Conservation (phyloP, 2,888 invertebrate species). For the Lasioglossum morio region DNA sequence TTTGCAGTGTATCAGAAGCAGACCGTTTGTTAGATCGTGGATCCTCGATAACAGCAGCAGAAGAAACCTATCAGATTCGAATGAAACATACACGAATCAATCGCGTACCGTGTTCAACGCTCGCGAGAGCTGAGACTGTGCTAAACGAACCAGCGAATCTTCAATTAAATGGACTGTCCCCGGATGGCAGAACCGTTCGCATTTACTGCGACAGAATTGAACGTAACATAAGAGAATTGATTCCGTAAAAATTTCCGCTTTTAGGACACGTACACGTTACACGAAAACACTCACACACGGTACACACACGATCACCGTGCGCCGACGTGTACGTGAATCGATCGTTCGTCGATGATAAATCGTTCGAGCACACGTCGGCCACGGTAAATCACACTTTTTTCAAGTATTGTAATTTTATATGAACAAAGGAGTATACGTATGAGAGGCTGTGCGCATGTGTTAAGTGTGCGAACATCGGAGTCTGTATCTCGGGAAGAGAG, state of each 20-base stretch:
- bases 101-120: constrained; percentile 65
- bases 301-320: neutral
- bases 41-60: neutral
- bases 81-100: constrained; percentile 23
- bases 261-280: constrained; percentile 41
- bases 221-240: constrained; percentile 45
- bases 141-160: constrained; percentile 43
- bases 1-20: neutral
- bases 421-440: constrained; percentile 59
- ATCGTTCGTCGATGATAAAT: constrained; percentile 29
- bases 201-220: constrained; percentile 35
- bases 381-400: constrained; percentile 75
- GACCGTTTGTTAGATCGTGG: neutral
- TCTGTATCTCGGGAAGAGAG: neutral
- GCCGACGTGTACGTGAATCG: constrained; percentile 22
- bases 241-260: constrained; percentile 52
- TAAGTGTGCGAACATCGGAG: constrained; percentile 31
- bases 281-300: neutral
- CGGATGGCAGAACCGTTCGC: constrained; percentile 22
- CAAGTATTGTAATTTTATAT: constrained; percentile 80
- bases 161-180: constrained; percentile 42
- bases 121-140: constrained; percentile 57
- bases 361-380: constrained; percentile 57
- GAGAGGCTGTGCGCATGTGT: constrained; percentile 44
- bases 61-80: neutral